Base-by-base conservation (phyloP, 1,140 invertebrate genomes). In the Lucilia sericata region DNA sequence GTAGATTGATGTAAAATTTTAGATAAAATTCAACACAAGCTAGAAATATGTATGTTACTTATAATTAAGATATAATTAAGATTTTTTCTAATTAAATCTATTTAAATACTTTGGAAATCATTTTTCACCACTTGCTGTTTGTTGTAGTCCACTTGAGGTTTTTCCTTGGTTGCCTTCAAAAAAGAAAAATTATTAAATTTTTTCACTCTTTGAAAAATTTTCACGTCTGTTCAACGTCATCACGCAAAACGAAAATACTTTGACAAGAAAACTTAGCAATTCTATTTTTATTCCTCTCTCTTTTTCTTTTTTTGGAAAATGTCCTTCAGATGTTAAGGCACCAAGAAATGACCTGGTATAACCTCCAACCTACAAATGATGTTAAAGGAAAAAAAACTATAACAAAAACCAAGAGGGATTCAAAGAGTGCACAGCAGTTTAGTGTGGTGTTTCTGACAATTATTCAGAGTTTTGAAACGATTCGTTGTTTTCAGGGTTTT, bases 301-400 rank as follows among this genome's bases (percentile, higher is more conserved):
- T 42, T 7, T 55, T 55, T 55, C 14, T 55, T 10, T 55, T n/a
- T 55, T 55, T 55, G 0, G 65, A 70, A 70, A 70, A 70, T 70
- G 65, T 70, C 65, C 65, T 70, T 70, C 65, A 70, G 65, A 19
- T 70, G 19, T 70, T 70, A 70, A 55, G 51, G 51, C 51, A 55
- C 65, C n/a, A 21, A 70, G 9, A 12, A 25, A 70, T 70, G 65
- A 70, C 65, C 65, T 70, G 65, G 4, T 70, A 10, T 70, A 70
- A 70, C 65, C 65, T 70, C n/a, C 65, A 70, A 70, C 65, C 65
- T 21, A 60, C 55, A 70, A 70, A 70, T 70, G 65, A 70, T n/a
- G 55, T 60, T 60, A 60, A 60, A 60, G 55, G n/a, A n/a, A 60
- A 60, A 42, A 7, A 42, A 42, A 30, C 25, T 30, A 30, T 30